These are phyloP conservation scores for Falco cherrug DNA, from an alignment of 2,797 vertebrate species.

Conservation along the genomic window DNA sequence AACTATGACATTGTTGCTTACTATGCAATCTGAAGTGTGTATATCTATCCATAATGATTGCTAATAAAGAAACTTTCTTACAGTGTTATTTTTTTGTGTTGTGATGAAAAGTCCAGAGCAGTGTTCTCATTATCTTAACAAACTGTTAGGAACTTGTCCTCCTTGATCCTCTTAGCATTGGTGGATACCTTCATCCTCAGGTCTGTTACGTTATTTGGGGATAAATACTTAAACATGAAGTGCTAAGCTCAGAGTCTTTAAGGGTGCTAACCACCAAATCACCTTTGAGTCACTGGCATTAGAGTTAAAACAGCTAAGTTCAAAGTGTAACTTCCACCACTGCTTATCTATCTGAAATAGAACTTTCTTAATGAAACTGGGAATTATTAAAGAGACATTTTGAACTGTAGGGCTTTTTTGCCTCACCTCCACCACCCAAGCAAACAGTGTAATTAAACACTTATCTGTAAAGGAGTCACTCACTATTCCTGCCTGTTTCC, in stretches of 20 bases:
- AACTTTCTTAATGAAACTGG: background rate
- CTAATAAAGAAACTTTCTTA: background rate
- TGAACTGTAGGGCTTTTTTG: background rate
- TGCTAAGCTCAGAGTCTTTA: background rate
- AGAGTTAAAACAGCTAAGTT: background rate
- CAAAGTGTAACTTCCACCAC: background rate
- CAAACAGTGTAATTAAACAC: background rate
- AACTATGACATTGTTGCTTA: background rate
- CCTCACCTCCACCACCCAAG: no score
- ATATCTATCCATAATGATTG: background rate
- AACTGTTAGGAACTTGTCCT: background rate
- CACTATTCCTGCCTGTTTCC: background rate
- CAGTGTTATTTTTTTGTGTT: background rate
- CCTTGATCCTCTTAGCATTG: background rate
- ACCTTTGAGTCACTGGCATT: background rate
- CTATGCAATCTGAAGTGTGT: background rate
- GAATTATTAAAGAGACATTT: background rate
- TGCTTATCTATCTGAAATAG: background rate
- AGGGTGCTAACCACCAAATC: background rate
- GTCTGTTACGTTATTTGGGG: background rate
- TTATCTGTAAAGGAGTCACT: background rate
- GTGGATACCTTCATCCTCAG: background rate
- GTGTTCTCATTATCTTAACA: background rate
- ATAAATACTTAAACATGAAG: background rate
- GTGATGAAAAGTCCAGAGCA: background rate